Base-by-base conservation (phyloP, 2,797 vertebrate species). In the Leuciscus waleckii region DNA sequence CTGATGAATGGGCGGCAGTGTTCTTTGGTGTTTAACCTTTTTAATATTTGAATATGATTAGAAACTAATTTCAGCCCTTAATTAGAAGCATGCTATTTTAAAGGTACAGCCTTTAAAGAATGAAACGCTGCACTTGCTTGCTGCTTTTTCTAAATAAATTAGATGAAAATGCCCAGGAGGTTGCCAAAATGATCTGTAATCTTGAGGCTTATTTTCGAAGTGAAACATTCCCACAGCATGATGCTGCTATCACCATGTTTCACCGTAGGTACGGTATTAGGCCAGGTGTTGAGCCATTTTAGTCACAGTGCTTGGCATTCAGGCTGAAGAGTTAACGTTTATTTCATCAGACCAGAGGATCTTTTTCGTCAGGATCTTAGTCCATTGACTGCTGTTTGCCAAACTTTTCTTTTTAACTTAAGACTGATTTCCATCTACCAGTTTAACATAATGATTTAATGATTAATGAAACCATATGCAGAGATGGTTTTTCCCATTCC, bases 21-120 rank as follows among this genome's bases (percentile, higher is more conserved):
- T 73, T 49, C 51, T 63, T 78, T 70, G 67, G 49, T n/a, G 39
- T 79, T 51, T 85, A 56, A 80, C 76, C 54, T 63, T 85, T 85
- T 85, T 65, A 71, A 85, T 79, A 79, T 73, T 37, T 51, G 41
- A 61, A 80, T 79, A 74, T 74, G 41, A 80, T 85, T 80, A 73
- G 54, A 80, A 74, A 85, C 29, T 73, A 51, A 65, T 85, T 85
- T 74, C 68, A 74, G 67, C 26, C 23, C 21, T 61, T 79, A 74
- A 85, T 79, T 35, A 70, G 9, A 79, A 46, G 39, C 65, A 43
- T 23, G 43, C 61, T 41, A 2, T 39, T 76, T 51, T 17, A 63
- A 51, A 75, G 14, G 17, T 46, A 23, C 65, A 69, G 63, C n/a
- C 58, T 21, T 67, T 78, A 58, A 23, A 41, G 41, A 83, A 54